A percentile compares a stretch with the other conserved stretches of the same genome.
These are phyloP conservation scores for Sinhomidia bicolor DNA, from an alignment of 2,888 invertebrate species.

Conservation along the genomic window DNA sequence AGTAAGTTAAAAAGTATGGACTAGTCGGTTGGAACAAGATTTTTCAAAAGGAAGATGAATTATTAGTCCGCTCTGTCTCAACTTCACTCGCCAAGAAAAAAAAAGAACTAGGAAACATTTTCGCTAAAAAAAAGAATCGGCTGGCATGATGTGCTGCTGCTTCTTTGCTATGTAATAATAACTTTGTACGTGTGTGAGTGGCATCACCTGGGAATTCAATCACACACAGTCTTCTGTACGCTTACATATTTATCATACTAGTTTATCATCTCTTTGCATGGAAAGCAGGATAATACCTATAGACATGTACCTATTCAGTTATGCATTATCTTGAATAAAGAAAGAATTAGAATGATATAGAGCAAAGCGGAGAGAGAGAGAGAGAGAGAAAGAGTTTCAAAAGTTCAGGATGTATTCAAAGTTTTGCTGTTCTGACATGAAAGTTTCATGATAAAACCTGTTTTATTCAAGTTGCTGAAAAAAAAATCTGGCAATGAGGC, in stretches of 20 bases:
- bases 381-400: no score
- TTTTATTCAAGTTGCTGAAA: no score
- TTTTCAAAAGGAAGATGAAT: constrained; percentile 27
- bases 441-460: no score
- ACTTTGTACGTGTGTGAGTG: not conserved
- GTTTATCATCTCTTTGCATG: not conserved
- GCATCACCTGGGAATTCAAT: constrained; percentile 33
- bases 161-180: not conserved
- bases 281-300: no score
- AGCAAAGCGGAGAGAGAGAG: no score
- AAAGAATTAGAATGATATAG: no score
- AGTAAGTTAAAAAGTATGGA: not conserved
- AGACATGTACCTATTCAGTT: no score
- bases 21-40: not conserved
- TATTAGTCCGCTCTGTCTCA: not conserved
- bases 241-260: not conserved
- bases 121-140: not conserved
- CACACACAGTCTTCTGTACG: not conserved
- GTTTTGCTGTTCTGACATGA: no score
- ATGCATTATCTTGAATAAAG: no score
- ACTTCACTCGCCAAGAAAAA: not conserved
- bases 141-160: not conserved
- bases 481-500: no score
- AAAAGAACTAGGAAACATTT: not conserved
- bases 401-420: no score